phyloP scores from a whole-genome alignment of 2,113 vertebrate species.

The Bagarius yarrelli region DNA sequence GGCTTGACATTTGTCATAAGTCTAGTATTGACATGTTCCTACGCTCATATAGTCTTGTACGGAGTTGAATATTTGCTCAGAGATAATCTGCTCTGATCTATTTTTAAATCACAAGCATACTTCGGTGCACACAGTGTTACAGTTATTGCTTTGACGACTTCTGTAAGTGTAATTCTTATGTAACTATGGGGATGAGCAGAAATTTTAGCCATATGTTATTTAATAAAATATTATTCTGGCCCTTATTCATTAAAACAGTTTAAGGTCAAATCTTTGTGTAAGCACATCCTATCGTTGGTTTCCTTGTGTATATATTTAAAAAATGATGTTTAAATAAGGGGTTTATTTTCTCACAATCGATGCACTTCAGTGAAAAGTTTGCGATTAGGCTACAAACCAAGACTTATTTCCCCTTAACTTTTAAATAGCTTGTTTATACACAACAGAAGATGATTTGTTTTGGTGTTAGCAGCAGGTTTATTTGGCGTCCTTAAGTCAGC shows the following conservation, averaged over 20 bases:
- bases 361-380: not conserved
- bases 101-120: constrained; percentile 39
- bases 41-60: constrained; percentile 6
- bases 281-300: not conserved
- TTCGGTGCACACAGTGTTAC: constrained; percentile 5
- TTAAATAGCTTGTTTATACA: not conserved
- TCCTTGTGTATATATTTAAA: not conserved
- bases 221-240: too few relatives aligned
- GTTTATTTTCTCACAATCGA: not conserved
- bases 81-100: constrained; percentile 21
- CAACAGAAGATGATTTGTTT: not conserved
- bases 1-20: constrained; percentile 39
- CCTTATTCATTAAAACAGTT: not conserved
- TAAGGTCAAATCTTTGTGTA: not conserved
- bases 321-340: not conserved
- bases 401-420: not conserved
- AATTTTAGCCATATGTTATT: not conserved
- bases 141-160: constrained; percentile 19
- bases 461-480: not conserved
- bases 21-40: constrained; percentile 12
- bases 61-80: constrained; percentile 36
- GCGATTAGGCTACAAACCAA: not conserved
- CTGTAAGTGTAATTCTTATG: constrained; percentile 24
- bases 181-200: not conserved
- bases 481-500: not conserved